Conservation (phyloP, 2,113 vertebrate species). For the Stomatorhinus ivindoensis region DNA sequence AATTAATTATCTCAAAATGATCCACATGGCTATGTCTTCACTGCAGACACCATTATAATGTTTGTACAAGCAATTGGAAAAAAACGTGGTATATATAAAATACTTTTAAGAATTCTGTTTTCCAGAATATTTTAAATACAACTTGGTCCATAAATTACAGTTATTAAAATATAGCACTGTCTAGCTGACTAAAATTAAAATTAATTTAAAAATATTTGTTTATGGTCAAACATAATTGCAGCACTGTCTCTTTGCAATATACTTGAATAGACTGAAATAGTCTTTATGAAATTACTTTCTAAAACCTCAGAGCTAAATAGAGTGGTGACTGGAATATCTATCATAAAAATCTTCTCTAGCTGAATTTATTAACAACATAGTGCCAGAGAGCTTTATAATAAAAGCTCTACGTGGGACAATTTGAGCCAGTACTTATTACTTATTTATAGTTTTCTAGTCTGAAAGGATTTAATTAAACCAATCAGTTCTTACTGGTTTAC, state of each 20-base stretch:
- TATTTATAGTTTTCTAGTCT: not conserved
- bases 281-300: not conserved
- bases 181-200: not conserved
- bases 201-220: not conserved
- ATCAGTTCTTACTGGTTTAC: not conserved
- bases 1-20: not conserved
- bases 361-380: not conserved
- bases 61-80: not conserved
- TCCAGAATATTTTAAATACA: not conserved
- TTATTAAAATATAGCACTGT: not conserved
- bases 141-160: not conserved
- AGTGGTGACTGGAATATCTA: not conserved
- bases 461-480: not conserved
- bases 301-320: not conserved
- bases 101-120: not conserved
- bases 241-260: not conserved
- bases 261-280: not conserved
- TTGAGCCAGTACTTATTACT: not conserved
- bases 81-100: not conserved
- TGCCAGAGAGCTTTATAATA: not conserved
- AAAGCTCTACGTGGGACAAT: not conserved
- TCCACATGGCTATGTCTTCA: not conserved
- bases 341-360: not conserved
- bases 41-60: not conserved
- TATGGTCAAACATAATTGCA: not conserved